phyloP scores from a whole-genome alignment of 1,140 invertebrate species.

The Tetraneura akinire region DNA sequence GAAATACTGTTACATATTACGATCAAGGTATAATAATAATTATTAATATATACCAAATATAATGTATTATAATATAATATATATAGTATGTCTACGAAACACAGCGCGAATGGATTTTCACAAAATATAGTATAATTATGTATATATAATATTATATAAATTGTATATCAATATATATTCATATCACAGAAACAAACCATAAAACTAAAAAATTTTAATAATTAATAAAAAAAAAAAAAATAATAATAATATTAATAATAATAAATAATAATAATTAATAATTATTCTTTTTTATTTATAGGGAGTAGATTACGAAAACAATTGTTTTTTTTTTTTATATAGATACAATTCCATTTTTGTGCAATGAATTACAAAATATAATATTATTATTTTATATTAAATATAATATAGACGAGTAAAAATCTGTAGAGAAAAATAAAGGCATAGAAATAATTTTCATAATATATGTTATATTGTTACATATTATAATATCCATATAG shows the following conservation, averaged over 20 bases:
- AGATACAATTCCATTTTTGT: conserved; percentile 28
- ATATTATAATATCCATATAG: conserved; percentile 11
- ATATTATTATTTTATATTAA: conserved; percentile 4
- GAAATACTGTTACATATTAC: too few relatives aligned
- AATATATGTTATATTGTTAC: conserved; percentile 11
- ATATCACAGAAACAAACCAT: conserved; percentile 50
- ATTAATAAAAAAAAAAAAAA: background rate
- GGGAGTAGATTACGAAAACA: conserved; percentile 30
- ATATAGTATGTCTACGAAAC: conserved; percentile 22
- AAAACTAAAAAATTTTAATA: conserved; percentile 38
- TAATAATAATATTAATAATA: background rate
- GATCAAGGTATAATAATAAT: too few relatives aligned
- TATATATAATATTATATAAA: background rate
- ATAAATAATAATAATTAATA: too few relatives aligned
- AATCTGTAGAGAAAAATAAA: conserved; percentile 30
- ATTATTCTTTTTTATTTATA: too few relatives aligned
- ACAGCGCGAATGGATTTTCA: conserved; percentile 26
- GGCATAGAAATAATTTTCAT: background rate
- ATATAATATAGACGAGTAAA: conserved; percentile 29
- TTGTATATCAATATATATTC: too few relatives aligned
- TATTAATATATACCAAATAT: too few relatives aligned
- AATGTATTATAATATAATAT: background rate
- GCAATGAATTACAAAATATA: conserved; percentile 12
- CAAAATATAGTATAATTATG: conserved; percentile 1
- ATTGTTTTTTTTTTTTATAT: too few relatives aligned